Base-by-base conservation (phyloP, 1,140 invertebrate genomes). In the Platyscapa corneri region DNA sequence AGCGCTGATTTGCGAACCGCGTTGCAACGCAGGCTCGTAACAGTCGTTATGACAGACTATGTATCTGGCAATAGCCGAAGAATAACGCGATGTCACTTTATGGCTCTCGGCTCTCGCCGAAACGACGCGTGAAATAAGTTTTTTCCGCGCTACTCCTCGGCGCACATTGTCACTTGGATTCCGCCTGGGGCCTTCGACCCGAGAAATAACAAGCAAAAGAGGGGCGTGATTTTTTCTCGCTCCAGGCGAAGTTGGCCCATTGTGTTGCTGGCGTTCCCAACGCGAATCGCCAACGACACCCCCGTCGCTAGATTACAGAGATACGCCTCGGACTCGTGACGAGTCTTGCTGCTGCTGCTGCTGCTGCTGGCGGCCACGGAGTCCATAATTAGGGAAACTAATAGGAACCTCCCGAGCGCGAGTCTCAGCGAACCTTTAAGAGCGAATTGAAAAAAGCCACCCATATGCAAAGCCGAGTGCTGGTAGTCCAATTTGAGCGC, bases 91-190 rank as follows among this genome's bases (percentile, higher is more conserved):
- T 80, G 67, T 85, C 83, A 80, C 67, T 80, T 79, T 70, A 77
- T 67, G 42, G 32, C 8, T 77, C 23, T 37, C 42, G 74, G 16
- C 34, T 23, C 65, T 39, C 42, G 16, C 46, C 53, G 46, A 75
- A 85, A 85, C 75, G 78, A 85, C 53, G 84, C 84, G 78, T 85
- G 65, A 85, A 85, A 85, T 85, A 65, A 85, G 67, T 49, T 85
- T 82, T 34, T 34, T 42, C 42, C 83, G 23, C 30, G 5, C 30
- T 34, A 30, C 67, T 70, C 32, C 34, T 39, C 34, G 20, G 3
- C 37, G 20, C n/a, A 37, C 46, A 70, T 18, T 60, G 53, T 64
- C 72, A 53, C 53, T 60, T 8, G 23, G 32, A 75, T 75, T 74
- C 53, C 46, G 23, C 20, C 34, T 34, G 32, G 3, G 23, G 14